Percentiles rank a stretch among this genome's conserved stretches.
Evolutionary conservation across 2,888 invertebrate genomes (phyloP).

Genomic region (Drosophila leonis): DNA sequence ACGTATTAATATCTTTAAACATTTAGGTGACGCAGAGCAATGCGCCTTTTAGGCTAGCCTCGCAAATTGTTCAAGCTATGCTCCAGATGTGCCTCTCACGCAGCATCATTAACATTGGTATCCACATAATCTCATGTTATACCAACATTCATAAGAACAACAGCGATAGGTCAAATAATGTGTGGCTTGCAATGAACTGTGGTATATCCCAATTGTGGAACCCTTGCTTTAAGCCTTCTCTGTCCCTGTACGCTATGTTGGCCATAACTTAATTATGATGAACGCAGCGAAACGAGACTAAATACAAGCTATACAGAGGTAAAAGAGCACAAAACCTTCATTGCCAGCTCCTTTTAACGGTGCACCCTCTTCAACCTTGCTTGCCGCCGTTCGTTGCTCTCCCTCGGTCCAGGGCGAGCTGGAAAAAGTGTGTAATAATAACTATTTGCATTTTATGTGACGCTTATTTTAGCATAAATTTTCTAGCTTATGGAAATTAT

Average conservation of each 20-base stretch:
- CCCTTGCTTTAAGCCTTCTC: neutral
- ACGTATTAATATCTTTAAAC: slow-evolving; percentile 60
- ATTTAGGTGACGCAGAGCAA: slow-evolving; percentile 34
- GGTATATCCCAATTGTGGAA: slow-evolving; percentile 12
- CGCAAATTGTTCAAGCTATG: slow-evolving; percentile 31
- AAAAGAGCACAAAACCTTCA: slow-evolving; percentile 21
- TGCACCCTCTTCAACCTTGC: neutral
- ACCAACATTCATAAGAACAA: slow-evolving; percentile 12
- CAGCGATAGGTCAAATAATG: slow-evolving; percentile 26
- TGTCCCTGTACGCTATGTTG: slow-evolving; percentile 7
- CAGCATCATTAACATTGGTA: slow-evolving; percentile 63
- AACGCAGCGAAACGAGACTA: slow-evolving; percentile 48
- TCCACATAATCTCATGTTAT: slow-evolving; percentile 64
- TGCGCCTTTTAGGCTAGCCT: slow-evolving; percentile 17
- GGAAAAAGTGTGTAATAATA: slow-evolving; percentile 75
- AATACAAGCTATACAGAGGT: slow-evolving; percentile 30
- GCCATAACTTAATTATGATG: slow-evolving; percentile 66
- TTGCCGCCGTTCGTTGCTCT: neutral
- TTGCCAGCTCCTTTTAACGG: neutral
- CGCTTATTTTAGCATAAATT: slow-evolving; percentile 79
- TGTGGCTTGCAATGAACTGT: slow-evolving; percentile 56
- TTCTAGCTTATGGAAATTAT: slow-evolving; percentile 75
- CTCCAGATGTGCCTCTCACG: slow-evolving; percentile 26
- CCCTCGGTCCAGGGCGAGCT: slow-evolving; percentile 28
- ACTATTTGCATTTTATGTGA: slow-evolving; percentile 77